Conservation (phyloP, 2,888 invertebrate species). For the Caenorhabditis japonica region DNA sequence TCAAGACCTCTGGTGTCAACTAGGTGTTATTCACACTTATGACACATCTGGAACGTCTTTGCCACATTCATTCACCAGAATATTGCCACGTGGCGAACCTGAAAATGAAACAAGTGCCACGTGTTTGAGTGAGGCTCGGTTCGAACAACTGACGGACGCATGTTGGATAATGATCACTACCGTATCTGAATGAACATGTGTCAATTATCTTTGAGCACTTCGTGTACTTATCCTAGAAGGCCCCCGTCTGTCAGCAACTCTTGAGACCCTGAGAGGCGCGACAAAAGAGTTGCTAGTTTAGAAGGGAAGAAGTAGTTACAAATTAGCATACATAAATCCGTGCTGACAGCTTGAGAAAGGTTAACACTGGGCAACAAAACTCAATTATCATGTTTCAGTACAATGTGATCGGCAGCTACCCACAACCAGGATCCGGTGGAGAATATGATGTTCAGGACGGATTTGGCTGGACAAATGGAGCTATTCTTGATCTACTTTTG, state of each 20-base stretch:
- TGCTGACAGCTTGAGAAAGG: conserved; percentile 39
- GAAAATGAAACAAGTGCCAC: background rate
- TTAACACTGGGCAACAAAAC: no score
- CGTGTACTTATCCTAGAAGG: conserved; percentile 12
- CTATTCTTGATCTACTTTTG: conserved; percentile 70
- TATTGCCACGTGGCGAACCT: conserved; percentile 1
- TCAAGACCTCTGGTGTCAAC: background rate
- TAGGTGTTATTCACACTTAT: conserved; percentile 35
- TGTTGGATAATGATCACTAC: no score
- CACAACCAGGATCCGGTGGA: conserved; percentile 70
- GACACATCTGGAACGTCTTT: no score
- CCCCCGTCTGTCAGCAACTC: conserved; percentile 53
- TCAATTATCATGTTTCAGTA: conserved; percentile 72
- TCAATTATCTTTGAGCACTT: conserved; percentile 41
- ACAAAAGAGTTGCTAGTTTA: conserved; percentile 29
- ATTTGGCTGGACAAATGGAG: conserved; percentile 76
- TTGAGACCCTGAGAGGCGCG: conserved; percentile 26
- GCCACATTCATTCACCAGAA: background rate
- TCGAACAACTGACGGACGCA: background rate
- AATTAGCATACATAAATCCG: conserved; percentile 49
- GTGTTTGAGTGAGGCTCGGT: background rate
- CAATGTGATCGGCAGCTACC: conserved; percentile 68
- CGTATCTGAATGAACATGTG: background rate
- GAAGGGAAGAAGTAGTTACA: no score
- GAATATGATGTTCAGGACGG: conserved; percentile 72